Evolutionary conservation across 2,888 invertebrate genomes (phyloP).

Genomic region (Cheilosia vernalis): DNA sequence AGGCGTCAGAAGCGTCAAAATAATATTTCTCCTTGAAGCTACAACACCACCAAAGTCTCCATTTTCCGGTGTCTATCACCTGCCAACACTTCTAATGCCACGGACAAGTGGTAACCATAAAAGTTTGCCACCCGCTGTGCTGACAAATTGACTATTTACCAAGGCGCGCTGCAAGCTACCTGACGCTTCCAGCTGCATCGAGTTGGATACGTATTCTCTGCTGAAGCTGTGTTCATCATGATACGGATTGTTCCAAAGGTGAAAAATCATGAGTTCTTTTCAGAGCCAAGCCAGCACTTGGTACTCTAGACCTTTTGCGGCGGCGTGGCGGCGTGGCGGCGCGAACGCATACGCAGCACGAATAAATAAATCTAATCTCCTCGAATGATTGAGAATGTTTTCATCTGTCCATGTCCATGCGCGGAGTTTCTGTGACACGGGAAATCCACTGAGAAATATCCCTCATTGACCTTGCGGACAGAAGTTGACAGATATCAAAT

Average conservation of each 20-base stretch:
- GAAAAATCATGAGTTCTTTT: slow-evolving; percentile 55
- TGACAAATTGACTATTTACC: slow-evolving; percentile 73
- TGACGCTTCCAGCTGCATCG: slow-evolving; percentile 54
- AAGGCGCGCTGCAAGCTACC: slow-evolving; percentile 42
- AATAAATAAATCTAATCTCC: slow-evolving; percentile 68
- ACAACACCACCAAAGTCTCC: background rate
- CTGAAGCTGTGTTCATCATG: slow-evolving; percentile 34
- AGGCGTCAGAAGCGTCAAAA: slow-evolving; percentile 56
- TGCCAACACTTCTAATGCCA: slow-evolving; percentile 71
- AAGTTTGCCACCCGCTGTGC: slow-evolving; percentile 73
- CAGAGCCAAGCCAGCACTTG: slow-evolving; percentile 26
- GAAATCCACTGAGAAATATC: slow-evolving; percentile 68
- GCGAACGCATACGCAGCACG: slow-evolving; percentile 3
- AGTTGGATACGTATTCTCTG: background rate
- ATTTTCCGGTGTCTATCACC: slow-evolving; percentile 68
- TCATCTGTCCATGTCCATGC: slow-evolving; percentile 5
- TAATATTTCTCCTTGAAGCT: slow-evolving; percentile 43
- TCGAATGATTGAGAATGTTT: slow-evolving; percentile 39
- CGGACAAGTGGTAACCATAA: slow-evolving; percentile 65
- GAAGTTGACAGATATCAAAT: slow-evolving; percentile 75
- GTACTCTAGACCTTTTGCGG: slow-evolving; percentile 23
- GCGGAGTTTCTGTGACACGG: slow-evolving; percentile 60
- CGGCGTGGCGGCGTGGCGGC: slow-evolving; percentile 4
- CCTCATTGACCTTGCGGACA: slow-evolving; percentile 74
- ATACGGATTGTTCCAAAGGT: slow-evolving; percentile 19